Evolutionary conservation across 1,140 invertebrate genomes (phyloP), one percentile per base, ranked within the genome.

Genomic region (Drosophila bocki): DNA sequence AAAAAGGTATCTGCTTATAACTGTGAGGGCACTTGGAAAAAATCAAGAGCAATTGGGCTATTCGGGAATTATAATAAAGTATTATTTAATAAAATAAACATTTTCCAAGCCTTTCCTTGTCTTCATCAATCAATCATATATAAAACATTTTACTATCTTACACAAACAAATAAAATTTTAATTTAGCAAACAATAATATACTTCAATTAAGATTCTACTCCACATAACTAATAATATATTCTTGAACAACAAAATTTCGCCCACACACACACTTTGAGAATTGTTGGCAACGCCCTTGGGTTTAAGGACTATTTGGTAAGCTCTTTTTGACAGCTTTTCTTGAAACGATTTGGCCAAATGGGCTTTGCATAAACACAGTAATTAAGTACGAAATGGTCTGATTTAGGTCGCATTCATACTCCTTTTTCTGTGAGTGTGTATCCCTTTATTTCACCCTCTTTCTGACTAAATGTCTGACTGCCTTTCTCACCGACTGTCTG

Each of bases 401-500:
- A 57, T 58, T 57, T 57, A 17, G 37, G 33, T 39, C 53, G 53
- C 53, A 54, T 37, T 54, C 53, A 54, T 54, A 37, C 53, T 54
- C 33, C 53, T 29, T 61, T 63, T 41, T 63, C 35, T 29, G 53
- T 54, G 35, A 42, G 57, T 62, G 62, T 44, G 8, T 62, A 44
- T 61, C 45, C 45, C 33, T 42, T 65, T 53, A 63, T 39, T 39
- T 65, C 12, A 45, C 45, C 60, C 65, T 33, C 35, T 53, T 41
- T 61, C 62, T 29, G 58, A 42, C 58, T 69, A 60, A 41, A 64
- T 77, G 42, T 48, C 19, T 50, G 37, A 50, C 47, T 32, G 29
- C 45, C 45, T 26, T 39, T 51, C 37, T 44, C 37, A 11, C 56
- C 17, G 37, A n/a, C 42, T 64, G 58, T 9, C 41, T 26, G 53